These are phyloP conservation scores for Dolichopus griseipennis DNA, from an alignment of 2,888 invertebrate genomes.

Conservation along the genomic window DNA sequence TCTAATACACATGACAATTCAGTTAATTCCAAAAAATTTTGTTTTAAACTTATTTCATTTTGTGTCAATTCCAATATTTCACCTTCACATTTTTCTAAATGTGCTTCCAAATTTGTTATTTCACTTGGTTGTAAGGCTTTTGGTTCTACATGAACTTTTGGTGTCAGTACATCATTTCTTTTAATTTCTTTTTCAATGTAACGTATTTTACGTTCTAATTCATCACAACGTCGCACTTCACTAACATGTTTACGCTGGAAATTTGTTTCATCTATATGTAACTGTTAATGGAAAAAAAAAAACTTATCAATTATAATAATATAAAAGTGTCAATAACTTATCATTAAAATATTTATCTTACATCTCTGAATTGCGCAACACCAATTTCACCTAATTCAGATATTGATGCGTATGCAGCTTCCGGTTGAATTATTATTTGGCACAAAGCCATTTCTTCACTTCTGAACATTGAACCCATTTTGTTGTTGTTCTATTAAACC, in stretches of 20 bases:
- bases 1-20: slow-evolving; percentile 86
- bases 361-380: slow-evolving; percentile 91
- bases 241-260: slow-evolving; percentile 79
- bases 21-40: slow-evolving; percentile 82
- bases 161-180: slow-evolving; percentile 62
- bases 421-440: slow-evolving; percentile 94
- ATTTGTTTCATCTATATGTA: slow-evolving; percentile 66
- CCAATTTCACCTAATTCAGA: slow-evolving; percentile 93
- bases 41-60: slow-evolving; percentile 85
- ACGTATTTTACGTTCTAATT: slow-evolving; percentile 70
- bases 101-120: slow-evolving; percentile 70
- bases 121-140: slow-evolving; percentile 66
- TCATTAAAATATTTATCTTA: slow-evolving; percentile 49
- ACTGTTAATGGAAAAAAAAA: slow-evolving; percentile 45
- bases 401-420: slow-evolving; percentile 89
- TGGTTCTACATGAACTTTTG: slow-evolving; percentile 52
- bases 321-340: not conserved
- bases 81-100: slow-evolving; percentile 90
- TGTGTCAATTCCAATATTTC: slow-evolving; percentile 89
- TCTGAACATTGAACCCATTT: slow-evolving; percentile 75
- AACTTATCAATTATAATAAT: not conserved
- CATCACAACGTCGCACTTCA: slow-evolving; percentile 75
- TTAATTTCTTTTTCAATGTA: slow-evolving; percentile 71
- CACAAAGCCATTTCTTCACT: slow-evolving; percentile 88
- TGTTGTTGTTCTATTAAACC: slow-evolving; percentile 23